Base-by-base conservation (phyloP, 2,797 vertebrate genomes). In the Hypotaenidia philippensis region DNA sequence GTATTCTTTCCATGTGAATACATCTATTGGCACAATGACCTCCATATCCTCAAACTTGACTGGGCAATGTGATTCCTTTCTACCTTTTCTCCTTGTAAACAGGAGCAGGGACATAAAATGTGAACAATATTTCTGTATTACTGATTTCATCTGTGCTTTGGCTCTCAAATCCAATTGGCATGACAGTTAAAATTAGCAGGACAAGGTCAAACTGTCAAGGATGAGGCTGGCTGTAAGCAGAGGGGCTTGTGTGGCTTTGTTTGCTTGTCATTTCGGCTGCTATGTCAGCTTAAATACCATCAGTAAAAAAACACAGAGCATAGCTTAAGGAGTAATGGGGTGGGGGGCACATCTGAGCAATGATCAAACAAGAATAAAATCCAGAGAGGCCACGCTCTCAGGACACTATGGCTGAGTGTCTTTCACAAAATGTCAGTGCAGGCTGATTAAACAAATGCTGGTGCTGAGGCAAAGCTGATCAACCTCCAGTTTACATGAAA, bases 151-250 rank as follows among this genome's bases (percentile, higher is more conserved):
- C 88, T 83, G 71, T 85, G 45, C 70, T 78, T 94, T 44, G 25
- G 56, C 32, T 93, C 70, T 90, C 87, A 94, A 95, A 91, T 96
- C 89, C 93, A 96, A 89, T 94, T 84, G 94, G 74, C 45, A 95
- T 96, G 96, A 97, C 90, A 96, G 94, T 96, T 97, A 95, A 97
- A 97, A 97, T 98, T 97, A 97, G 90, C 86, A 94, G 84, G 83
- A 97, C 97, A 97, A 98, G 97, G 97, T 97, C 98, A 98, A 85
- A 84, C 91, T 94, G 94, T 97, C 96, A 96, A 95, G 93, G 90
- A 97, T 96, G 93, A 93, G 65, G 60, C 59, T 96, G 87, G 88
- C 91, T 97, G 87, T 87, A 90, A 97, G 96, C 91, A 94, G 78
- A 97, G 94, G 84, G 60, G 92, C 49, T 93, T 97, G 70, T 41